Percentiles rank a stretch among this genome's conserved stretches.
Conservation (phyloP, 2,113 vertebrate species). For the Leucosticte australis region DNA sequence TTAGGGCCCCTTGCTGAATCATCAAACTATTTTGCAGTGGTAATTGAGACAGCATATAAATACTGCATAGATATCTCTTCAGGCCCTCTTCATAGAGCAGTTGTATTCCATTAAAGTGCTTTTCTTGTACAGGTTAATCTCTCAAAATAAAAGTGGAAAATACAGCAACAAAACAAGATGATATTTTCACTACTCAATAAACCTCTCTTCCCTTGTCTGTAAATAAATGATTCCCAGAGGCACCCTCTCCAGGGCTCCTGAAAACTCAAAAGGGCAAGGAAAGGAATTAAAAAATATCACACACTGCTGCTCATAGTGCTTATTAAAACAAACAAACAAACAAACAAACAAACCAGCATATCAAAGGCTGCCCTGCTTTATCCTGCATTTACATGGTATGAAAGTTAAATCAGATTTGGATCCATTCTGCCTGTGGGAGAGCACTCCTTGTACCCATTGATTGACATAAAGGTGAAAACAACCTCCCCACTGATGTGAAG, state of each 20-base stretch:
- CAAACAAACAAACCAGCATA: not conserved
- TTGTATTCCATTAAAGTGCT: slow-evolving; percentile 44
- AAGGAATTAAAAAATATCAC: not conserved
- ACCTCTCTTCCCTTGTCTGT: slow-evolving; percentile 36
- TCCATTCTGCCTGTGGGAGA: not conserved
- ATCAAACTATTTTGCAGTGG: slow-evolving; percentile 48
- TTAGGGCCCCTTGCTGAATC: slow-evolving; percentile 50
- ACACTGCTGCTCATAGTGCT: not conserved
- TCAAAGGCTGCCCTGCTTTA: not conserved
- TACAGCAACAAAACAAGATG: slow-evolving; percentile 41
- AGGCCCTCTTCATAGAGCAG: slow-evolving; percentile 38
- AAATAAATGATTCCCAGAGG: slow-evolving; percentile 58
- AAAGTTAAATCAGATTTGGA: not conserved
- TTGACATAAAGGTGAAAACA: not conserved
- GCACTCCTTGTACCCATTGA: fast-evolving
- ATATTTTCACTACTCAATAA: slow-evolving; percentile 54
- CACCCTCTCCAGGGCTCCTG: not conserved
- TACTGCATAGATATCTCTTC: slow-evolving; percentile 58
- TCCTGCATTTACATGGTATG: not conserved
- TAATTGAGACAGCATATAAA: slow-evolving; percentile 64
- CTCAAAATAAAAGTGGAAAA: slow-evolving; percentile 50
- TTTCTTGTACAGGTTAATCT: slow-evolving; percentile 63
- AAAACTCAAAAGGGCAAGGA: slow-evolving; percentile 8
- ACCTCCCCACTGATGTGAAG: not conserved
- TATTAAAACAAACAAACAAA: not conserved